phyloP scores from a whole-genome alignment of 2,797 vertebrate genomes.

The Hoplostethus atlanticus region DNA sequence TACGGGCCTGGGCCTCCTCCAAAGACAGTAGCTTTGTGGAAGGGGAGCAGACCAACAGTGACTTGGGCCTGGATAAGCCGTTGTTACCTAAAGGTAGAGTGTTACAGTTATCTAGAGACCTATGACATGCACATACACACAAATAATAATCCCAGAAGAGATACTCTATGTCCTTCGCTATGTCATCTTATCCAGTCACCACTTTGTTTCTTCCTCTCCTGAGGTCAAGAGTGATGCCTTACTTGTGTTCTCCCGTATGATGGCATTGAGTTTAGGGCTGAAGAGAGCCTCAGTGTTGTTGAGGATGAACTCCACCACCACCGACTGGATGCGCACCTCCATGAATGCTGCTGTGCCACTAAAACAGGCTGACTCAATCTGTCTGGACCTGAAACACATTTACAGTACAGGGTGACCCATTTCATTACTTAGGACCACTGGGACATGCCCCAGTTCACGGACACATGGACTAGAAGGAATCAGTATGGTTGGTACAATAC shows the following conservation, averaged over 20 bases:
- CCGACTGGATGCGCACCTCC: constrained; percentile 98
- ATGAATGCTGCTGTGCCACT: constrained; percentile 97
- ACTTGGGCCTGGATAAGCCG: constrained; percentile 94
- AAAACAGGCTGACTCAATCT: constrained; percentile 98
- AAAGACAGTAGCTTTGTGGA: constrained; percentile 96
- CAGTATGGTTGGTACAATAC: not conserved
- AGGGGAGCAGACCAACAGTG: constrained; percentile 93
- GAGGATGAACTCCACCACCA: constrained; percentile 98
- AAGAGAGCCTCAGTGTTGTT: constrained; percentile 97
- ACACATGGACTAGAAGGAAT: constrained; percentile 37
- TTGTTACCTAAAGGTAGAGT: constrained; percentile 84
- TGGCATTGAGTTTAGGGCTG: constrained; percentile 92
- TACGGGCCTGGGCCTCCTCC: constrained; percentile 97
- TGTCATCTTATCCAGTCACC: not conserved
- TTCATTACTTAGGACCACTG: constrained; percentile 58
- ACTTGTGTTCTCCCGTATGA: constrained; percentile 96
- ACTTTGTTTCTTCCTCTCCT: not conserved
- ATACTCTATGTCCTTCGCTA: not conserved
- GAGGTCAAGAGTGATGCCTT: not conserved
- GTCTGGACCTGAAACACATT: constrained; percentile 90
- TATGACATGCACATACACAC: not conserved
- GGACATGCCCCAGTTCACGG: constrained; percentile 66
- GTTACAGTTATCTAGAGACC: not conserved
- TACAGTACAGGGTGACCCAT: constrained; percentile 59
- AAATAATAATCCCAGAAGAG: not conserved